These are phyloP conservation scores for Amblyornis subalaris DNA, from an alignment of 2,113 vertebrate genomes.

Conservation along the genomic window DNA sequence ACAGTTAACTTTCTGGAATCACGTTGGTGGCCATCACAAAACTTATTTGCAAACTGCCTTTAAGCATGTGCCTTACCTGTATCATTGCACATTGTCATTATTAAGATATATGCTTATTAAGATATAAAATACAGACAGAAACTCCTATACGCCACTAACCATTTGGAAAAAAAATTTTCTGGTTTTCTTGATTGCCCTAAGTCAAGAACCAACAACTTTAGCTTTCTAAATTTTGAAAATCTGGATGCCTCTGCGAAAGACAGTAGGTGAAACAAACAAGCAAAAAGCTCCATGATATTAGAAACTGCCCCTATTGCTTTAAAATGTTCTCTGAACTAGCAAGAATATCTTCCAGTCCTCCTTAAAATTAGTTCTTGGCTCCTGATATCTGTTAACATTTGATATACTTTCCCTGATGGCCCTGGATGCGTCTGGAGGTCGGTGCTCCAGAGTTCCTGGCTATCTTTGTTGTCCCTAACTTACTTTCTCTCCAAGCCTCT, in stretches of 20 bases:
- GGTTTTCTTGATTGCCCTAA: background rate
- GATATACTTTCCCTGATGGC: background rate
- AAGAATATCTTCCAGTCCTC: background rate
- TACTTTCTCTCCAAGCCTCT: conserved; percentile 18
- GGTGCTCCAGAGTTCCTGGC: background rate
- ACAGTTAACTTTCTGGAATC: background rate
- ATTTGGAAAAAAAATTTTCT: background rate
- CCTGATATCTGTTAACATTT: background rate
- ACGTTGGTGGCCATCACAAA: background rate
- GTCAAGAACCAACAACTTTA: background rate
- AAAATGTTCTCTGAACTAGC: background rate
- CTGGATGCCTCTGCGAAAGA: background rate
- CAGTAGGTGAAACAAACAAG: background rate
- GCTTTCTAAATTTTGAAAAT: background rate
- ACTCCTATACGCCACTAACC: background rate
- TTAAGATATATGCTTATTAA: background rate
- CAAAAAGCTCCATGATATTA: background rate
- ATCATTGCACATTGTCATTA: background rate
- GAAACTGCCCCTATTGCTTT: background rate
- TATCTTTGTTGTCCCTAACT: conserved; percentile 50
- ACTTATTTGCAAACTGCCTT: background rate
- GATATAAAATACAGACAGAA: background rate
- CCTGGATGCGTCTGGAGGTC: conserved; percentile 34
- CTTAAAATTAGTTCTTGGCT: conserved; percentile 38
- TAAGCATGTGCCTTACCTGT: background rate